phyloP scores from a whole-genome alignment of 1,140 invertebrate genomes.

The Heliconius nattereri region DNA sequence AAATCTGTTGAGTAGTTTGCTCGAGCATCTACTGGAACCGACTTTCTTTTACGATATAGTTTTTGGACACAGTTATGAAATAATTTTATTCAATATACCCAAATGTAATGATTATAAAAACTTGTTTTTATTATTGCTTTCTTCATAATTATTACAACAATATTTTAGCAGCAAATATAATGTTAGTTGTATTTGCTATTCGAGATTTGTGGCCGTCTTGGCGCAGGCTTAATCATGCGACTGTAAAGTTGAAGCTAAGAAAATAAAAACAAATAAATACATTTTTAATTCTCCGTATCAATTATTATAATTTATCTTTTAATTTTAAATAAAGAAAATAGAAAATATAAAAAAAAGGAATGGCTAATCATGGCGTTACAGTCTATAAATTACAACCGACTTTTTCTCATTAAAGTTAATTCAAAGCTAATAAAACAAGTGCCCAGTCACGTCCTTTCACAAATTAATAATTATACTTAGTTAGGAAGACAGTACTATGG shows the following conservation, averaged over 20 bases:
- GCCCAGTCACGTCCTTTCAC: conserved; percentile 40
- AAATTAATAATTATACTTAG: conserved; percentile 52
- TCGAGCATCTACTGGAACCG: too few relatives aligned
- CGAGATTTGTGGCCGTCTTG: not conserved
- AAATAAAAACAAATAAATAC: too few relatives aligned
- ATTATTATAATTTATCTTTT: too few relatives aligned
- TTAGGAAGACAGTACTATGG: conserved; percentile 45
- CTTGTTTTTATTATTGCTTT: not conserved
- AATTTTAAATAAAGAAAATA: too few relatives aligned
- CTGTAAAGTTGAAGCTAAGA: too few relatives aligned
- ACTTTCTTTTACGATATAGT: too few relatives aligned
- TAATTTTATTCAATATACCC: not conserved
- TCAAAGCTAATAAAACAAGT: conserved; percentile 42
- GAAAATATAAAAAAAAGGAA: too few relatives aligned
- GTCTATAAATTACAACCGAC: not conserved
- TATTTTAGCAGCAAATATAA: not conserved
- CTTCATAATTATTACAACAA: not conserved
- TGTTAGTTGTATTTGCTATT: not conserved
- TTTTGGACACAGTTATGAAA: too few relatives aligned
- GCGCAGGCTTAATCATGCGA: too few relatives aligned
- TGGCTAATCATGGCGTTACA: not conserved
- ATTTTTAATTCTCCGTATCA: too few relatives aligned
- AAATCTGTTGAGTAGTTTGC: too few relatives aligned
- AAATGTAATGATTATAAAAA: not conserved
- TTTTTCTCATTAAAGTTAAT: not conserved